phyloP scores from a whole-genome alignment of 2,888 invertebrate genomes.

The Bombyx huttoni region DNA sequence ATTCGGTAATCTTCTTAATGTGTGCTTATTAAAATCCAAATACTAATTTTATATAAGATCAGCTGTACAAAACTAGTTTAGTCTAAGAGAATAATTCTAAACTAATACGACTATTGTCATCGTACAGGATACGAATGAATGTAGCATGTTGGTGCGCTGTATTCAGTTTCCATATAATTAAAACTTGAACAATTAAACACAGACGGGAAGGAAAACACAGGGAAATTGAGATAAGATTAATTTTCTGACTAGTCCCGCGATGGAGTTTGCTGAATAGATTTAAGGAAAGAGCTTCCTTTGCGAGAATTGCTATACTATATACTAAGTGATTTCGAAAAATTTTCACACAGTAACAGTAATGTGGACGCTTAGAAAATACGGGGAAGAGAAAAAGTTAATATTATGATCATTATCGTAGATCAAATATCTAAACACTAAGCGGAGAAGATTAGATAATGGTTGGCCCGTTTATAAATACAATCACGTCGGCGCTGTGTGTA shows the following conservation, averaged over 20 bases:
- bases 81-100: neutral
- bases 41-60: no score
- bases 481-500: conserved; percentile 33
- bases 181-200: conserved; percentile 62
- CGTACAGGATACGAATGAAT: conserved; percentile 27
- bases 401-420: neutral
- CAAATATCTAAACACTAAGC: neutral
- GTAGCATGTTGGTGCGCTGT: conserved; percentile 27
- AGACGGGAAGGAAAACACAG: conserved; percentile 48
- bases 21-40: no score
- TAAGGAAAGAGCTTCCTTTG: conserved; percentile 1
- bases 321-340: no score
- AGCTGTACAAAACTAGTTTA: no score
- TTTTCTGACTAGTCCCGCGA: conserved; percentile 48
- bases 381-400: neutral
- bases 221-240: conserved; percentile 63
- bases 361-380: neutral
- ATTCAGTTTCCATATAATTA: conserved; percentile 58
- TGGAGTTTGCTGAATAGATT: conserved; percentile 28
- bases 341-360: no score
- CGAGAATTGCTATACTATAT: neutral
- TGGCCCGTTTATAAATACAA: conserved; percentile 26
- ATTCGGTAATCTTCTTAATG: no score
- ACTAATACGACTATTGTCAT: conserved; percentile 29
- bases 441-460: conserved; percentile 6